These are phyloP conservation scores for Nothoprocta pentlandii DNA, from an alignment of 2,113 vertebrate genomes.

Conservation along the genomic window DNA sequence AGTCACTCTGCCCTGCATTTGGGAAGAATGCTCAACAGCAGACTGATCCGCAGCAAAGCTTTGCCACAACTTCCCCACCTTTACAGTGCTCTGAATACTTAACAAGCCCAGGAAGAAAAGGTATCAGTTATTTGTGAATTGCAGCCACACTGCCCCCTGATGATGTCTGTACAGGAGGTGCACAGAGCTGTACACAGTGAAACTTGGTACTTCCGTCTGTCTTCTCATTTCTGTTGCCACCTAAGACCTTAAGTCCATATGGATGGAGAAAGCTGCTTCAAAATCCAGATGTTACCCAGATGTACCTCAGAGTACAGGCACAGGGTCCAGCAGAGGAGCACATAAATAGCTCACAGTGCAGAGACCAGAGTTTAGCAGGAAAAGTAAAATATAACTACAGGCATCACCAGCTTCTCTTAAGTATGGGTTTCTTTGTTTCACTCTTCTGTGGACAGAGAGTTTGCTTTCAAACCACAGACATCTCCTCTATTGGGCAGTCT, in stretches of 20 bases:
- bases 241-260: not conserved
- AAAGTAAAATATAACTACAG: not conserved
- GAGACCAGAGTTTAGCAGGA: not conserved
- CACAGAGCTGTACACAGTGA: not conserved
- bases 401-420: not conserved
- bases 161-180: not conserved
- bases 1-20: not conserved
- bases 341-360: not conserved
- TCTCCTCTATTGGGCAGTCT: not conserved
- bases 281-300: not conserved
- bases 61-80: not conserved
- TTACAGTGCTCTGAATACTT: not conserved
- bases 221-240: not conserved
- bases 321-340: not conserved
- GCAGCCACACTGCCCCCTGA: not conserved
- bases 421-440: not conserved
- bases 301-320: not conserved
- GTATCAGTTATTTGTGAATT: not conserved
- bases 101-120: not conserved
- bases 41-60: not conserved
- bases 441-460: not conserved
- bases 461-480: not conserved
- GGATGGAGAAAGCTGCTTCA: not conserved
- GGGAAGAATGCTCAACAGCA: not conserved
- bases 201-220: not conserved